Percentiles rank a stretch among this genome's conserved stretches.
phyloP scores from a whole-genome alignment of 2,888 invertebrate genomes.

The Dasysyrphus tricinctus region DNA sequence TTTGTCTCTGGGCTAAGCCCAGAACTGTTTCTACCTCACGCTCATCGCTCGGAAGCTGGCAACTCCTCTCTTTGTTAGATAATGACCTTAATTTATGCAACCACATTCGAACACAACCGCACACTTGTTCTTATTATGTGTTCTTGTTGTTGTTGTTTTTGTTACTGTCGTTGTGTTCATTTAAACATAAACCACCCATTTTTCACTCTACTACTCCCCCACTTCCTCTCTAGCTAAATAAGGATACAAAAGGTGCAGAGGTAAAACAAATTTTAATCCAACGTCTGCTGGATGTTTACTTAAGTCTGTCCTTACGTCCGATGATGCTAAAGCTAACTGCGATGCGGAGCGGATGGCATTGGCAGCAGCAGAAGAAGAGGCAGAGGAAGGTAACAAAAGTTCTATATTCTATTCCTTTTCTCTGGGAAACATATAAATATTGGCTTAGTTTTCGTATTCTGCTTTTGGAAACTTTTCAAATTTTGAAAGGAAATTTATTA shows the following conservation, averaged over 20 bases:
- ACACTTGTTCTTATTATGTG: conserved; percentile 63
- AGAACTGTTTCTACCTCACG: background rate
- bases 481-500: conserved; percentile 69
- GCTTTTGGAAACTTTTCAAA: conserved; percentile 65
- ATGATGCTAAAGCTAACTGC: conserved; percentile 19
- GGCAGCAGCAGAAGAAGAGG: too few species aligned
- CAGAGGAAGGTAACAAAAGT: conserved; percentile 19
- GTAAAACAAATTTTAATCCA: conserved; percentile 68
- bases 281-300: conserved; percentile 70
- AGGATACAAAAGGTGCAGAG: background rate
- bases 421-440: conserved; percentile 24
- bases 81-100: conserved; percentile 73
- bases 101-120: conserved; percentile 58
- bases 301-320: conserved; percentile 50
- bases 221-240: background rate
- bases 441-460: conserved; percentile 26
- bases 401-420: conserved; percentile 14
- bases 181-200: conserved; percentile 47
- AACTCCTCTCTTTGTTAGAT: conserved; percentile 35
- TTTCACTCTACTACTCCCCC: background rate
- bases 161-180: conserved; percentile 67
- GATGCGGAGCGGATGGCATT: too few species aligned
- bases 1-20: background rate
- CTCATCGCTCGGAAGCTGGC: background rate
- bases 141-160: conserved; percentile 45